Percentiles rank a stretch among this genome's conserved stretches.
phyloP scores from a whole-genome alignment of 1,140 invertebrate species.

The Drosophila willistoni region DNA sequence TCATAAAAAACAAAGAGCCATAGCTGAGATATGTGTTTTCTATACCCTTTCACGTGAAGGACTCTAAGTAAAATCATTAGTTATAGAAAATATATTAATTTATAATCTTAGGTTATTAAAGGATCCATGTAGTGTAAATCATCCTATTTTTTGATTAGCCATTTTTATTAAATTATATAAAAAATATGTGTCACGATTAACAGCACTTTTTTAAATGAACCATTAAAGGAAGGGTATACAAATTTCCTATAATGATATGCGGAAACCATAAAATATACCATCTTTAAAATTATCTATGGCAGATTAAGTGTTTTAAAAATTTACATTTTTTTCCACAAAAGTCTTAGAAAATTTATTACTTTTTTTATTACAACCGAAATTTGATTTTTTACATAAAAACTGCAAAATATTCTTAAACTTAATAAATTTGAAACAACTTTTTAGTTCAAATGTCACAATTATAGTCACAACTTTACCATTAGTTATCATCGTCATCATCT shows the following conservation, averaged over 20 bases:
- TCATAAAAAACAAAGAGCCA: neutral
- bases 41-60: neutral
- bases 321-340: neutral
- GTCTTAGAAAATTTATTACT: neutral
- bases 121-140: too few relatives aligned
- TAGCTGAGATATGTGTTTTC: neutral
- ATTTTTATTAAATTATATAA: too few relatives aligned
- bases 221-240: neutral
- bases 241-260: neutral
- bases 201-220: neutral
- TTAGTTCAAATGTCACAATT: slow-evolving; percentile 2
- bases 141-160: too few relatives aligned
- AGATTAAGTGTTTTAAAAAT: neutral
- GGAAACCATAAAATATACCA: neutral
- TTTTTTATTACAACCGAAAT: neutral
- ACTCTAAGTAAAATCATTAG: too few relatives aligned
- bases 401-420: neutral
- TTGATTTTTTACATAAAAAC: neutral
- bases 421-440: neutral
- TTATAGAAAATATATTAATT: too few relatives aligned
- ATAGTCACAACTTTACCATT: slow-evolving; percentile 2
- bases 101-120: too few relatives aligned
- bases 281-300: neutral
- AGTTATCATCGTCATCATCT: slow-evolving; percentile 4
- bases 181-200: too few relatives aligned